These are phyloP conservation scores for Hypothenemus hampei DNA, from an alignment of 1,140 invertebrate species.

Conservation along the genomic window DNA sequence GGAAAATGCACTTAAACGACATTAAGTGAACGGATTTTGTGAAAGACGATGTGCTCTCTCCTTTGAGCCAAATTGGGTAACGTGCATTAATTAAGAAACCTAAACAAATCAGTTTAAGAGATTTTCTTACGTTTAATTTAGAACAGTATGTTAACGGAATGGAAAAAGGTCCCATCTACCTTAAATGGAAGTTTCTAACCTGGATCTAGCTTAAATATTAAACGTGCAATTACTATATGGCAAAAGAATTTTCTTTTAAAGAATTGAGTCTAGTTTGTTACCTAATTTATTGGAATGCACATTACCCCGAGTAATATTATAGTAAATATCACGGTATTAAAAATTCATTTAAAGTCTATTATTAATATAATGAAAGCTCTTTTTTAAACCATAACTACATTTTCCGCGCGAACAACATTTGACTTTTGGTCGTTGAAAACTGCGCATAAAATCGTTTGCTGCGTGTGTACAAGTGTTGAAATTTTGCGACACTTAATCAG, in stretches of 20 bases:
- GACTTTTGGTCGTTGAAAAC: neutral
- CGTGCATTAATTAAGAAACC: neutral
- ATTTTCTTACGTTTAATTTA: neutral
- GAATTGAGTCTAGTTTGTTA: too few relatives aligned
- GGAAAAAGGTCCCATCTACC: too few relatives aligned
- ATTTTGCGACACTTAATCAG: slow-evolving; percentile 6
- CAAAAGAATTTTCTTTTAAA: too few relatives aligned
- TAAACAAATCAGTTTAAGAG: neutral
- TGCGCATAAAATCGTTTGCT: neutral
- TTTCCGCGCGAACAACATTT: slow-evolving; percentile 3
- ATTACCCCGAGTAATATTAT: slow-evolving; percentile 17
- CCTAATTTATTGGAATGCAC: too few relatives aligned
- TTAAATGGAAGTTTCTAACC: too few relatives aligned
- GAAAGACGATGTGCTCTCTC: neutral
- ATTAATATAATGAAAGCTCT: slow-evolving; percentile 33
- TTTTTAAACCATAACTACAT: slow-evolving; percentile 24
- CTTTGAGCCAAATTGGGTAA: neutral
- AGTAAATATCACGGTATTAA: slow-evolving; percentile 33
- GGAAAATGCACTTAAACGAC: neutral
- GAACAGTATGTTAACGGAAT: neutral
- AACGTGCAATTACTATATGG: neutral
- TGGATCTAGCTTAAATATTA: neutral
- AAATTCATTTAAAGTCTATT: slow-evolving; percentile 31
- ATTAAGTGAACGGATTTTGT: neutral
- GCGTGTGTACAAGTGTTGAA: neutral